These are phyloP conservation scores for Columba livia DNA, from an alignment of 2,113 vertebrate genomes.

Conservation along the genomic window DNA sequence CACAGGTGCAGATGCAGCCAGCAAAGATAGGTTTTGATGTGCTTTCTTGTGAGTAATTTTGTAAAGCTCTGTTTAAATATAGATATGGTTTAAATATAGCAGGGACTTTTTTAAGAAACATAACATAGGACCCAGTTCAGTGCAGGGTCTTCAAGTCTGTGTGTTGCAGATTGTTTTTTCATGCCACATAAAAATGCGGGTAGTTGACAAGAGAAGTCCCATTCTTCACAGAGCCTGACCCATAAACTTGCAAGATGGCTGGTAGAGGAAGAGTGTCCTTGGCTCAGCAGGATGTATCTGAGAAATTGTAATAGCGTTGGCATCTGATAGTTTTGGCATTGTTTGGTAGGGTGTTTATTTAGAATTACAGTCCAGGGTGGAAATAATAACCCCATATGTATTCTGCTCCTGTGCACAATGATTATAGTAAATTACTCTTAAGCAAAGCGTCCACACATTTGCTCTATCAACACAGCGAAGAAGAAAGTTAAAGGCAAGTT, in stretches of 20 bases:
- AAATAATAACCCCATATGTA: neutral
- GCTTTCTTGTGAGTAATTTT: neutral
- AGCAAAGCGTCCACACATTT: neutral
- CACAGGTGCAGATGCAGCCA: neutral
- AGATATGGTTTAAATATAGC: neutral
- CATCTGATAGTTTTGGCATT: neutral
- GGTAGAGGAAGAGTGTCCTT: neutral
- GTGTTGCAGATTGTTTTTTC: neutral
- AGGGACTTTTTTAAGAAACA: neutral
- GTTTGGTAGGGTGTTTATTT: neutral
- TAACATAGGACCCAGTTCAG: neutral
- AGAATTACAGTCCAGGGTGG: neutral
- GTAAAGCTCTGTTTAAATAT: neutral
- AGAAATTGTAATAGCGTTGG: neutral
- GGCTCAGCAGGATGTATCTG: neutral
- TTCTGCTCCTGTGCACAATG: neutral
- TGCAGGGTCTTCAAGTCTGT: neutral
- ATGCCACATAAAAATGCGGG: neutral
- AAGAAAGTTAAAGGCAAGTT: neutral
- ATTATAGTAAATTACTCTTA: neutral
- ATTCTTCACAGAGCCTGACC: neutral
- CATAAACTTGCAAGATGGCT: neutral
- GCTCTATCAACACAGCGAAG: neutral
- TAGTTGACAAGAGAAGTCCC: neutral
- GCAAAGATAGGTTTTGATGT: neutral